Evolutionary conservation across 2,797 vertebrate genomes (phyloP), one percentile per base, ranked within the genome.

Genomic region (Rhabdomys pumilio): DNA sequence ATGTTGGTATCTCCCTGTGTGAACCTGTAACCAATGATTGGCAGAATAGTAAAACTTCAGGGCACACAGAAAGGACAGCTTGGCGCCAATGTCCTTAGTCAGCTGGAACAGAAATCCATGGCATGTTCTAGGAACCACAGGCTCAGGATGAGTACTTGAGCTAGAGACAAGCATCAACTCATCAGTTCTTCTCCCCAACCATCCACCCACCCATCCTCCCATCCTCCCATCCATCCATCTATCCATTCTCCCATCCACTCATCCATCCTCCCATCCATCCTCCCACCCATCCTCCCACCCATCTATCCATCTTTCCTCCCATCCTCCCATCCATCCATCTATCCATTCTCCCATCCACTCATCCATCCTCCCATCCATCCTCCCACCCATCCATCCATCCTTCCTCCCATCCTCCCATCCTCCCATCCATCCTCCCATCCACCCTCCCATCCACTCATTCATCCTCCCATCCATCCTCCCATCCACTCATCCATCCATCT

Each of bases 331-430:
- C 13, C 29, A 12, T 4, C n/a, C 1, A 61, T 0, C 59, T 29
- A 4, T 0, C 3, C 8, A 6, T 4, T 72, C 26, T 29, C 3
- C 24, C 3, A 61, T 4, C 13, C 29, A 3, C 0, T 69, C 26
- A 15, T 0, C 19, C 10, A 82, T 0, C 17, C 44, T 15, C 3
- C 53, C 7, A 15, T 0, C 38, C 6, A 24, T 0, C 22, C 6
- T 26, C 1, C 59, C 15, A 15, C 6, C 11, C 53, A 15, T n/a
- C n/a, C n/a, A 12, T 1, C 38, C 14, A 77, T 15, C 12, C 6
- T 2, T 6, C 38, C 1, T 7, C 15, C 14, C 6, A 5, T 6
- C 38, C 1, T 7, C 15, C 14, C 6, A 83, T 7, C 11, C 14
- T 11, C 8, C 14, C 6, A 19, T 7, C 55, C 34, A 15, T 2